These are phyloP conservation scores for Pocillopora verrucosa DNA, from an alignment of 64 coral and sea anemone genomes.

Conservation along the genomic window DNA sequence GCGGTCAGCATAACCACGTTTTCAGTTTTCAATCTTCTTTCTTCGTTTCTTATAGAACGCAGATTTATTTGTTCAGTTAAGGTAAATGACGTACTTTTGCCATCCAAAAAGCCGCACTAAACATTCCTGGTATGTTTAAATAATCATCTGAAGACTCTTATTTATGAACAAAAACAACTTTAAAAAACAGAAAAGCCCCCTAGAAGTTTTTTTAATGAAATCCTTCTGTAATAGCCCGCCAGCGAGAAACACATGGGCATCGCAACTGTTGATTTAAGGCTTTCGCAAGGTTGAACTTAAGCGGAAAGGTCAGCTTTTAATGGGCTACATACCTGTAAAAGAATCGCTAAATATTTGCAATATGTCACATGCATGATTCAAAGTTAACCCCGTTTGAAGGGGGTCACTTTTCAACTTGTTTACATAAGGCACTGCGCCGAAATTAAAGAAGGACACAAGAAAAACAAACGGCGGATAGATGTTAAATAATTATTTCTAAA, in stretches of 20 bases:
- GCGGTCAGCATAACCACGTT: background rate
- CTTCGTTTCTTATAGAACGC: background rate
- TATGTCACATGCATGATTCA: constrained; percentile 7
- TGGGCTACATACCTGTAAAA: background rate
- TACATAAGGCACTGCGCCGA: background rate
- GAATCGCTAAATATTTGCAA: constrained; percentile 17
- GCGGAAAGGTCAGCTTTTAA: constrained; percentile 36
- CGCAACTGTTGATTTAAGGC: background rate
- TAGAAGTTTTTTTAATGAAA: background rate
- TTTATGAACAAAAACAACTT: background rate
- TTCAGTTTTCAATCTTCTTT: background rate
- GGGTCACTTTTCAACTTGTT: constrained; percentile 11
- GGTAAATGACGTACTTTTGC: constrained; percentile 6
- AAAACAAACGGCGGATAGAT: constrained; percentile 16
- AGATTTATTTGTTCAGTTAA: background rate
- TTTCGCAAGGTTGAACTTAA: background rate
- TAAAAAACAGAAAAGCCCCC: background rate
- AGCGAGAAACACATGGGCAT: background rate
- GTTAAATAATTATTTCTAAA: constrained; percentile 18
- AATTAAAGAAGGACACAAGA: constrained; percentile 6
- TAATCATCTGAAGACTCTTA: background rate
- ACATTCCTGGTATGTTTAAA: constrained; percentile 34
- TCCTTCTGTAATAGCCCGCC: background rate
- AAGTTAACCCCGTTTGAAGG: background rate
- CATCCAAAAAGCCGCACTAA: background rate